phyloP scores from a whole-genome alignment of 2,888 invertebrate species.

The Atrina japonica region DNA sequence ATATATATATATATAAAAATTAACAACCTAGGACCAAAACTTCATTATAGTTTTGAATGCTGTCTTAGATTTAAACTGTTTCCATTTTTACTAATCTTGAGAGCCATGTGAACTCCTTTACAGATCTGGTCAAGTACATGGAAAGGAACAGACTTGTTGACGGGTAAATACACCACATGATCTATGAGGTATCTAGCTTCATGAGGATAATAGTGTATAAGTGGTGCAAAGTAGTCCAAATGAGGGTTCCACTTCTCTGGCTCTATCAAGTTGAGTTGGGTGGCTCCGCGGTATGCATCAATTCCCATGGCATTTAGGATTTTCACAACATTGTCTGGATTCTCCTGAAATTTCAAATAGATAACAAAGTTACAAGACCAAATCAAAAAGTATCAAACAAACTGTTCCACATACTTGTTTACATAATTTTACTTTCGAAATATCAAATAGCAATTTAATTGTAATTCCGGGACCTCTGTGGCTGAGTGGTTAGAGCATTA shows the following conservation, averaged over 20 bases:
- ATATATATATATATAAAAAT: too few relatives aligned
- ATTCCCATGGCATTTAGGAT: slow-evolving; percentile 75
- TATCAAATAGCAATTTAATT: too few relatives aligned
- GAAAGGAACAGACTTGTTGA: slow-evolving; percentile 79
- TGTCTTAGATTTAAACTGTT: slow-evolving; percentile 48
- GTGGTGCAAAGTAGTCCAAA: slow-evolving; percentile 44
- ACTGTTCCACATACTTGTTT: too few relatives aligned
- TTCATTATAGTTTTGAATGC: slow-evolving; percentile 55
- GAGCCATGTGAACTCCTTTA: slow-evolving; percentile 48
- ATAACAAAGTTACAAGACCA: too few relatives aligned
- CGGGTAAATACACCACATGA: slow-evolving; percentile 80
- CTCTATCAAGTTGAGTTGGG: slow-evolving; percentile 79
- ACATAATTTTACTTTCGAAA: too few relatives aligned
- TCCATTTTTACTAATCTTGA: slow-evolving; percentile 50
- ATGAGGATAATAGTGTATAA: slow-evolving; percentile 67
- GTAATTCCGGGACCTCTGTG: too few relatives aligned
- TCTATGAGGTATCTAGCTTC: slow-evolving; percentile 79
- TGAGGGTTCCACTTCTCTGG: slow-evolving; percentile 60
- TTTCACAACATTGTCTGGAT: slow-evolving; percentile 73
- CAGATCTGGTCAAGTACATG: slow-evolving; percentile 73
- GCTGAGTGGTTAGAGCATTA: too few relatives aligned
- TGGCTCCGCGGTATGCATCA: slow-evolving; percentile 80
- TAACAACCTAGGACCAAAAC: too few relatives aligned
- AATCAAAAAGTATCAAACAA: too few relatives aligned
- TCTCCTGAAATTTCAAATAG: slow-evolving; percentile 69